phyloP scores from a whole-genome alignment of 2,113 vertebrate genomes.

The Hemichromis elongatus region DNA sequence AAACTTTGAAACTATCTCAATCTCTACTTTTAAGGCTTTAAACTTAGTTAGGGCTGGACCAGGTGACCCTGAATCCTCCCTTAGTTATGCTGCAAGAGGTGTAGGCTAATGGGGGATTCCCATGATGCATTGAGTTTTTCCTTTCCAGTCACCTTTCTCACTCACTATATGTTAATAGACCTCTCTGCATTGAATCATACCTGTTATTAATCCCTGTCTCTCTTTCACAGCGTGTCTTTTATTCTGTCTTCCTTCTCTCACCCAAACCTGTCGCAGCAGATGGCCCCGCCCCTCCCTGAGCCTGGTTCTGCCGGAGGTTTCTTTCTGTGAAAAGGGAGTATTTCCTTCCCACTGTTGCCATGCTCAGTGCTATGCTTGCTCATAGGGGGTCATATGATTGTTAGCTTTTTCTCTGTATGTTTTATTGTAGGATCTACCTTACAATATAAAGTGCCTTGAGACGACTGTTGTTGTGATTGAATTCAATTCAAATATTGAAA shows the following conservation, averaged over 20 bases:
- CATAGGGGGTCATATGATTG: neutral
- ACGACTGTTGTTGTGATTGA: neutral
- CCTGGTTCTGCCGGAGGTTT: neutral
- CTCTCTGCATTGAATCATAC: neutral
- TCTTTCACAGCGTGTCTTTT: neutral
- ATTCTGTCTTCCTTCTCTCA: rapidly evolving
- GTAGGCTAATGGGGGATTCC: neutral
- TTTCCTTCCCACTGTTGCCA: neutral
- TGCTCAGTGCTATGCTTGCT: too few species aligned
- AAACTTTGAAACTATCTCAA: neutral
- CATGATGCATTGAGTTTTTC: neutral
- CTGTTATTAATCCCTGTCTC: rapidly evolving
- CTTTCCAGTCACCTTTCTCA: neutral
- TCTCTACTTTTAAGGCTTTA: neutral
- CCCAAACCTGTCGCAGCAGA: too few species aligned
- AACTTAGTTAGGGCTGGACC: neutral
- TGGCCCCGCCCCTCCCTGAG: neutral
- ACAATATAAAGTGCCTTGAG: neutral
- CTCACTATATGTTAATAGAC: neutral
- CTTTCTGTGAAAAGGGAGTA: neutral
- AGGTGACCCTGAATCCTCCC: neutral
- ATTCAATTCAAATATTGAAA: too few species aligned
- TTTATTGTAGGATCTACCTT: neutral
- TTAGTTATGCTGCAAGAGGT: neutral
- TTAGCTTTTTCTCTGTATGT: neutral